A percentile compares a stretch with the other conserved stretches of the same genome.
Evolutionary conservation across 2,113 vertebrate species (phyloP).

Genomic region (Sialia sialis): DNA sequence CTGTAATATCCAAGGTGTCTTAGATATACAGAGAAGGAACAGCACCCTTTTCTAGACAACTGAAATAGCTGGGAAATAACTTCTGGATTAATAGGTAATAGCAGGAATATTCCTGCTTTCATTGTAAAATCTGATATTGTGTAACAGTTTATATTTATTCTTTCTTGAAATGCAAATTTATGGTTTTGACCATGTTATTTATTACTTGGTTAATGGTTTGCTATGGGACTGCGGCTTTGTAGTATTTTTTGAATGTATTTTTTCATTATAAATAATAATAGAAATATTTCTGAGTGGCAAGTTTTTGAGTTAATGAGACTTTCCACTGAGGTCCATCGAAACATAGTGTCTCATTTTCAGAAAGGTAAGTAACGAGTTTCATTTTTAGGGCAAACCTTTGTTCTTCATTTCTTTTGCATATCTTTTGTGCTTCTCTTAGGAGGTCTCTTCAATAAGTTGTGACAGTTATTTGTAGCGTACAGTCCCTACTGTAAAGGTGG

Average conservation of each 20-base stretch:
- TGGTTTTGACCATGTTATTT: neutral
- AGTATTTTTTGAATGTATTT: neutral
- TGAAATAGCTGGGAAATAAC: neutral
- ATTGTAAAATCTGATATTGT: neutral
- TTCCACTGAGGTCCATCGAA: neutral
- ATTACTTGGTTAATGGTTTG: neutral
- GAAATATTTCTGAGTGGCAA: neutral
- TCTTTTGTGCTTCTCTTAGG: neutral
- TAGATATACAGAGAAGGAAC: neutral
- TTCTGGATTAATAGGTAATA: neutral
- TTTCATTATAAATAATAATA: neutral
- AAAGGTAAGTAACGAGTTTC: neutral
- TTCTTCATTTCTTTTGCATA: slow-evolving; percentile 15
- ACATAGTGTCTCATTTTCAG: neutral
- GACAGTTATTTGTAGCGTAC: slow-evolving; percentile 58
- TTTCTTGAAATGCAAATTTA: neutral
- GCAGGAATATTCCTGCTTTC: neutral
- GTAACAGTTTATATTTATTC: neutral
- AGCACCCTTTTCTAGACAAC: neutral
- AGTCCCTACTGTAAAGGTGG: slow-evolving; percentile 58
- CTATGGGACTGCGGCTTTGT: neutral
- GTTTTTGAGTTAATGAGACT: neutral
- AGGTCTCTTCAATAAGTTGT: slow-evolving; percentile 58
- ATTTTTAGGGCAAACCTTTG: slow-evolving; percentile 20
- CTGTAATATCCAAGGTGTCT: neutral